phyloP scores from a whole-genome alignment of 2,888 invertebrate genomes.

The Creontiades dilutus region DNA sequence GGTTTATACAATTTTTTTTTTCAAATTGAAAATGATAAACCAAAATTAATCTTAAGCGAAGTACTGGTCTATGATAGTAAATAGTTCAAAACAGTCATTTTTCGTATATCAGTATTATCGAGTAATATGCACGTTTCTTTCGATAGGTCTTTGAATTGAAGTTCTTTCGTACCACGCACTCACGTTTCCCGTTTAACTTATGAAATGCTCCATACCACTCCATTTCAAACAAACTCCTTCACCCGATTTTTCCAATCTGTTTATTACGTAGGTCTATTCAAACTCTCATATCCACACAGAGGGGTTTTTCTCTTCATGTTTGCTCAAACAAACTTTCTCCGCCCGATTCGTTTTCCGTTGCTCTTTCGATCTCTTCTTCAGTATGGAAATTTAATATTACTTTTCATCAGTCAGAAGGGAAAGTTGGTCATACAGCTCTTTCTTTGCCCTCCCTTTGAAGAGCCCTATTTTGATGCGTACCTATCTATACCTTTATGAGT shows the following conservation, averaged over 20 bases:
- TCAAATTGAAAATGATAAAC: too few relatives aligned
- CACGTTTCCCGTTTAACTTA: too few relatives aligned
- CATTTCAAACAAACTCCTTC: conserved; percentile 29
- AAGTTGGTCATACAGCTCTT: conserved; percentile 30
- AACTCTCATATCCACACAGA: conserved; percentile 11
- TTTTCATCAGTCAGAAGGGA: conserved; percentile 49
- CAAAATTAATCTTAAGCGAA: too few relatives aligned
- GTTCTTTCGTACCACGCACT: too few relatives aligned
- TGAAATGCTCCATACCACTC: not conserved
- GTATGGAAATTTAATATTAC: conserved; percentile 60
- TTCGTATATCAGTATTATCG: too few relatives aligned
- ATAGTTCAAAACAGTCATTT: too few relatives aligned
- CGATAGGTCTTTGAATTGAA: too few relatives aligned
- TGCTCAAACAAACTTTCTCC: conserved; percentile 55
- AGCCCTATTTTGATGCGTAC: not conserved
- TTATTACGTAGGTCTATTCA: conserved; percentile 55
- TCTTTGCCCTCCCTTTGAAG: conserved; percentile 26
- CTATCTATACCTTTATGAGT: conserved; percentile 14
- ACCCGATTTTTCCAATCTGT: conserved; percentile 33
- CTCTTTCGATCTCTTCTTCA: not conserved
- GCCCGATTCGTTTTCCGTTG: conserved; percentile 14
- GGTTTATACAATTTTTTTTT: too few relatives aligned
- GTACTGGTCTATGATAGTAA: too few relatives aligned
- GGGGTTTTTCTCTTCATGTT: conserved; percentile 24
- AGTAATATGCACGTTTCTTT: too few relatives aligned